These are phyloP conservation scores for Okamejei kenojei DNA, from an alignment of 2,797 vertebrate genomes.

Conservation along the genomic window DNA sequence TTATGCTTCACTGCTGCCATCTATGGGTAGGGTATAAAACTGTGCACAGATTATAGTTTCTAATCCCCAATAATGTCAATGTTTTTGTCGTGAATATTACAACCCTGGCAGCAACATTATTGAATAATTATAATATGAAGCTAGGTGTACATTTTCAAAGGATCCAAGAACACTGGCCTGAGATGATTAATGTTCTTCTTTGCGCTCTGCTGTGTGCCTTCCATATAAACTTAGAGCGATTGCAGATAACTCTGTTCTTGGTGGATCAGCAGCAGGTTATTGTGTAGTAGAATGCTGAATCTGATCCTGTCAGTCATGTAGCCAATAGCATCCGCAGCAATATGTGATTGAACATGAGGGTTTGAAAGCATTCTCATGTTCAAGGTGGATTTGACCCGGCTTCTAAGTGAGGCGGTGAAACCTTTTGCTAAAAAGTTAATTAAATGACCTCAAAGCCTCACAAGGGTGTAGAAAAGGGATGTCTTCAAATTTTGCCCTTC, in stretches of 20 bases:
- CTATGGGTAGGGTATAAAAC: neutral
- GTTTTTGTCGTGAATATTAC: neutral
- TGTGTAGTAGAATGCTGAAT: neutral
- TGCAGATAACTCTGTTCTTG: neutral
- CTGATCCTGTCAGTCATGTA: neutral
- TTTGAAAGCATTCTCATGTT: neutral
- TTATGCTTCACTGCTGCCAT: slow-evolving; percentile 1
- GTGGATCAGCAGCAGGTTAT: neutral
- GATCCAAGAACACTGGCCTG: no score
- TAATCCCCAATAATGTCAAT: neutral
- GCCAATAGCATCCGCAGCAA: neutral
- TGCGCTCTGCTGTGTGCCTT: neutral
- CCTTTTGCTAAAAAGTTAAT: neutral
- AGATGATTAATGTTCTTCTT: neutral
- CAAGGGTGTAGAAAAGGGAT: no score
- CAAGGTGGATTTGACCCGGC: neutral
- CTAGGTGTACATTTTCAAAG: no score
- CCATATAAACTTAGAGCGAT: neutral
- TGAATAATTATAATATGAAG: neutral
- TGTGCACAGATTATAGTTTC: neutral
- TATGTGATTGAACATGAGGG: neutral
- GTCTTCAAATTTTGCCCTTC: neutral
- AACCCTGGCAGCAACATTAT: neutral
- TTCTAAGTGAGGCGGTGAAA: neutral
- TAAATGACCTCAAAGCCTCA: neutral